Conservation (phyloP, 2,888 invertebrate species). For the Flexamia atlantica region DNA sequence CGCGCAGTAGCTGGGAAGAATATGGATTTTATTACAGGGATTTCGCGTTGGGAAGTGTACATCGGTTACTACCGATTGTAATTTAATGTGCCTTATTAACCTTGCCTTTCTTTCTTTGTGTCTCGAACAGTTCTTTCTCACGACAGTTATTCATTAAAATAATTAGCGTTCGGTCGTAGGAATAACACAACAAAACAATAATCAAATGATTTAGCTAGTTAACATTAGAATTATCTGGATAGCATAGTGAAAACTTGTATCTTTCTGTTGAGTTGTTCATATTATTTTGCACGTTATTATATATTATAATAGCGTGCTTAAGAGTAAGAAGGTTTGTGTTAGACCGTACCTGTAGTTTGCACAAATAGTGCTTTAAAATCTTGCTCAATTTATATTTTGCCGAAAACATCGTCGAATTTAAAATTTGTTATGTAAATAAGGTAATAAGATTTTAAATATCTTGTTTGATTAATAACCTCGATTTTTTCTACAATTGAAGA, state of each 20-base stretch:
- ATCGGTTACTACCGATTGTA: background rate
- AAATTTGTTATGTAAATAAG: background rate
- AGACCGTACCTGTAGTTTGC: background rate
- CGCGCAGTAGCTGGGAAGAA: background rate
- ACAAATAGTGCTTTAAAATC: background rate
- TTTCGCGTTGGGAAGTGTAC: background rate
- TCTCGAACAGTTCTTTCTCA: too few relatives aligned
- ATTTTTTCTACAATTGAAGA: background rate
- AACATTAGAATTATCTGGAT: background rate
- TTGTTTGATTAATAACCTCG: background rate
- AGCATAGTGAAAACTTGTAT: background rate
- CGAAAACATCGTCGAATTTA: background rate
- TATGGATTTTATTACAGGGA: background rate
- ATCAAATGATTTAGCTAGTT: slow-evolving; percentile 12
- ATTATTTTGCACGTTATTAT: slow-evolving; percentile 23
- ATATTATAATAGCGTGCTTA: slow-evolving; percentile 22
- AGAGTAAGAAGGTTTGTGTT: background rate
- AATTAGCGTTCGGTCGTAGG: background rate
- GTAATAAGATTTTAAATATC: background rate
- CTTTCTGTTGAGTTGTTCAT: background rate
- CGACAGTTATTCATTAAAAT: background rate
- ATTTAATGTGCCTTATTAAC: background rate
- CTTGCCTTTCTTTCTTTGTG: background rate
- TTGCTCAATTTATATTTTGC: slow-evolving; percentile 20
- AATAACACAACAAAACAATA: background rate